Evolutionary conservation across 2,113 vertebrate species (phyloP).

Genomic region (Zosterops pallidus): DNA sequence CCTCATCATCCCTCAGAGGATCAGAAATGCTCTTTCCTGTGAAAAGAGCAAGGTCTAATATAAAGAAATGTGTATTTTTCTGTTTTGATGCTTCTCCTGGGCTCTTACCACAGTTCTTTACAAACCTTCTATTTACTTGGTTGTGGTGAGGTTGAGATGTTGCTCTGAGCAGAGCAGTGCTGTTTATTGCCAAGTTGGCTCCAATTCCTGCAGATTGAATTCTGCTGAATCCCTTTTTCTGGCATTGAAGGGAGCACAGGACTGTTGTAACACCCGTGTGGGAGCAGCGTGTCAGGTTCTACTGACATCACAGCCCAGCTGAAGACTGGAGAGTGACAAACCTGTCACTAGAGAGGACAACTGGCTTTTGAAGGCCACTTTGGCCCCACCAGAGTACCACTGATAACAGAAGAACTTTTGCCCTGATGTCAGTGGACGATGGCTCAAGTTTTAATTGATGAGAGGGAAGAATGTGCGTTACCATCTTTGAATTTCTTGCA

Average conservation of each 20-base stretch:
- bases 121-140: neutral
- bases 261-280: neutral
- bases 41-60: neutral
- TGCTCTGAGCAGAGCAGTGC: neutral
- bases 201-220: constrained; percentile 12
- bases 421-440: neutral
- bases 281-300: constrained; percentile 52
- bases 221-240: constrained; percentile 56
- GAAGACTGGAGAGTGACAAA: neutral
- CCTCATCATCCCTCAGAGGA: neutral
- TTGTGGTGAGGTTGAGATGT: constrained; percentile 12
- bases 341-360: neutral
- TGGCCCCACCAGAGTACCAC: neutral
- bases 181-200: constrained; percentile 30
- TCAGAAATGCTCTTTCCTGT: neutral
- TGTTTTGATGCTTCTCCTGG: neutral
- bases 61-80: neutral
- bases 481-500: neutral
- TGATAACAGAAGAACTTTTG: neutral
- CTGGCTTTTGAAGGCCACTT: neutral
- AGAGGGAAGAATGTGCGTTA: neutral
- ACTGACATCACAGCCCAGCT: constrained; percentile 25
- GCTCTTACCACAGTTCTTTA: neutral
- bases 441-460: neutral
- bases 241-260: neutral